Evolutionary conservation across 2,797 vertebrate species (phyloP), one percentile per base, ranked within the genome.

Genomic region (Lindbergichthys nudifrons): DNA sequence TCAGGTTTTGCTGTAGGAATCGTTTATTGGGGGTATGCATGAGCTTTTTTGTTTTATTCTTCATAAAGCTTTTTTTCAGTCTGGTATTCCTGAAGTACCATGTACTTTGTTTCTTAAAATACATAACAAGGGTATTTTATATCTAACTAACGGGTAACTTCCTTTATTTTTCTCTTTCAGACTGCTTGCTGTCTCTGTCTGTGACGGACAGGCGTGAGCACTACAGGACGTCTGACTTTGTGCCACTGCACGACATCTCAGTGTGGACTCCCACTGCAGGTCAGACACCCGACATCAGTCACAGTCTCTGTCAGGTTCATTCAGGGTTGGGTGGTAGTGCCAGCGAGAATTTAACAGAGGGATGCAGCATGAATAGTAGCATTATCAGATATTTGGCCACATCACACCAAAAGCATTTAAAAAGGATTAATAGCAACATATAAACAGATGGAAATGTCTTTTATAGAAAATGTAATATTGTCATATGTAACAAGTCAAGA

Each of bases 221-320:
- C 70, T 96, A 96, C 89, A 95, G 88, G 87, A 93, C 94, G 18
- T 74, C 84, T 23, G 86, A 87, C 75, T 95, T 85, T 16, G 77
- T 96, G 81, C 74, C 91, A 3, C 85, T 97, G 75, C 95, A 93
- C 16, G 82, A 95, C 48, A 82, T 97, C 62, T 94, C 94, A 0
- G 82, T 93, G 3, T 97, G 96, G 96, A 95, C 93, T 73, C 91
- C 95, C 23, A 26, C 80, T 42, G 82, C 85, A 91, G 94, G 94
- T 95, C 79, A 86, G 86, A 58, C 43, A 26, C 15, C 14, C 16
- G 47, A 6, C 73, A 77, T 72, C 56, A 69, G 16, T 83, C 76
- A 66, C 51, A 43, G 26, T 69, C 72, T 32, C 13, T 57, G 53
- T 65, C 45, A 18, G 4, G 8, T 61, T 76, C 4, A 54, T 11